phyloP scores from a whole-genome alignment of 2,888 invertebrate species.

The Amitus sp. region DNA sequence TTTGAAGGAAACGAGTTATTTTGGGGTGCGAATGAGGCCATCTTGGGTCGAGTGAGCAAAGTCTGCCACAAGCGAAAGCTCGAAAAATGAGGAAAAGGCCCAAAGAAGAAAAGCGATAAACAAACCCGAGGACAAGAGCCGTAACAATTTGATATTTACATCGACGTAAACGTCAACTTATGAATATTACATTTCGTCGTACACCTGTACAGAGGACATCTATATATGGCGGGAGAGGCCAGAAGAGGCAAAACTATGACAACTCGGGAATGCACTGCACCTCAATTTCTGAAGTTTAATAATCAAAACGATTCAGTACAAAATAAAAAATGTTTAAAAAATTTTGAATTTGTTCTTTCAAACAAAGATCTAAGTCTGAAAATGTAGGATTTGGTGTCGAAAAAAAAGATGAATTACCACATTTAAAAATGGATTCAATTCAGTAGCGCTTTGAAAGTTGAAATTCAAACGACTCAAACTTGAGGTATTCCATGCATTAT shows the following conservation, averaged over 20 bases:
- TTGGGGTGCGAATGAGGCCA: constrained; percentile 56
- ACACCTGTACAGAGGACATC: constrained; percentile 5
- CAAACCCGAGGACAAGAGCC: background rate
- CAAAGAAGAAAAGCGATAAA: background rate
- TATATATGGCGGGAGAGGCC: constrained; percentile 43
- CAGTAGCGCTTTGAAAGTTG: too few species aligned
- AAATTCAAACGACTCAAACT: too few species aligned
- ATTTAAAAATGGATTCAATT: too few species aligned
- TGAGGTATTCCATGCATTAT: too few species aligned
- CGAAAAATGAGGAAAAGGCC: background rate
- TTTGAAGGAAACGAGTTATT: constrained; percentile 54
- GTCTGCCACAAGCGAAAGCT: background rate
- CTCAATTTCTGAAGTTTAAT: too few species aligned
- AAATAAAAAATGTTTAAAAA: too few species aligned
- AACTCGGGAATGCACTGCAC: too few species aligned
- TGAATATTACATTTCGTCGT: constrained; percentile 8
- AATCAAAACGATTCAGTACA: too few species aligned
- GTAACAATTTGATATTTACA: constrained; percentile 6
- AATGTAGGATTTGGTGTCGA: too few species aligned
- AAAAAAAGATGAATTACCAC: too few species aligned
- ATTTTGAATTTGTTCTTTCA: too few species aligned
- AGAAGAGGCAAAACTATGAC: constrained; percentile 37
- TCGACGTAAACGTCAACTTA: constrained; percentile 10
- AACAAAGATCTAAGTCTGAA: too few species aligned
- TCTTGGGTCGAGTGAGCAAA: constrained; percentile 46